Evolutionary conservation across 2,113 vertebrate species (phyloP), one percentile per base, ranked within the genome.

Genomic region (Erythrocercus mccallii): DNA sequence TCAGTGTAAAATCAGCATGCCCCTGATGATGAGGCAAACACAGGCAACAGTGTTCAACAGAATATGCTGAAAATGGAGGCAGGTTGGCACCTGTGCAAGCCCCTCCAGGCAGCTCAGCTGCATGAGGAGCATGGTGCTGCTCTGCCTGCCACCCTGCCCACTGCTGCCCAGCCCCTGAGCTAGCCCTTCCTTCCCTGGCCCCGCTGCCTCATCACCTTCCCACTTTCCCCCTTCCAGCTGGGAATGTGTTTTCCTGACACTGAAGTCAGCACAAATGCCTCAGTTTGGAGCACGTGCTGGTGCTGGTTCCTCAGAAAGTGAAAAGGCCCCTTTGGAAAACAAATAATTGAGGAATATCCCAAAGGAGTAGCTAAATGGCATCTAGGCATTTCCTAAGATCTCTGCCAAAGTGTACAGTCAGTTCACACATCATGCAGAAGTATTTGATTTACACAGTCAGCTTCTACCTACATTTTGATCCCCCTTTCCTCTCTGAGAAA

Each of bases 111-210:
- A 62, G 45, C 27, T 83, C 45, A 42, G 44, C 15, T 60, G 44
- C 61, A 51, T 0, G 2, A 48, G 11, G 0, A 58, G 12, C 8
- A 0, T 1, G 17, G 33, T 44, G 44, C 42, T 50, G 42, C 47
- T 79, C 76, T 3, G 0, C 23, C 47, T 44, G 19, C 6, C 27
- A 33, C 23, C 27, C 33, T 58, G 53, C 15, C n/a, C 1, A 0
- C 27, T 35, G 35, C 45, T 68, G 62, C 42, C 47, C 70, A 64
- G 35, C 12, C 33, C 30, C 33, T 38, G 17, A 54, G 24, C 24
- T 50, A 10, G 1, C 16, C 21, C 31, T 62, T 62, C 21, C 31
- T 62, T 62, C 23, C 14, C 37, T 0, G 2, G 65, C 38, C 48
- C 31, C 7, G 3, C 25, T 81, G 65, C 33, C 40, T 80, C 42